Base-by-base conservation (phyloP, 2,113 vertebrate species). In the Herpetotheres cachinnans region DNA sequence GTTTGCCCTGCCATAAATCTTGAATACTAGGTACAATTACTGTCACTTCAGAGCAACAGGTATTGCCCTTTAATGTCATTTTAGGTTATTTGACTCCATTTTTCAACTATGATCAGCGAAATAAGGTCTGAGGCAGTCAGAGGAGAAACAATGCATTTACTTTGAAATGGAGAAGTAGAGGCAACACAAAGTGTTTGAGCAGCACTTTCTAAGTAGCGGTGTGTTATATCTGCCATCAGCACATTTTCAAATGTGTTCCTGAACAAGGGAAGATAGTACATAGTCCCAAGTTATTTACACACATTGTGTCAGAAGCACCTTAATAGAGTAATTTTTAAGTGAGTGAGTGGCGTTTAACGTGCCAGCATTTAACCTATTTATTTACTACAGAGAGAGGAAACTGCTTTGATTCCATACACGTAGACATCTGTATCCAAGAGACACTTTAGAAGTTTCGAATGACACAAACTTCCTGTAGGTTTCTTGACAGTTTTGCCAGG, bases 181-280 rank as follows among this genome's bases (percentile, higher is more conserved):
- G 83, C 16, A 50, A 50, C 55, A 47, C 34, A 79, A 98, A 97
- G 80, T 47, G 56, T 79, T 55, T 59, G 58, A 96, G 34, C 54
- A 96, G 90, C 89, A 79, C 79, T 70, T 97, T 93, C 59, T 52
- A 92, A 90, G 44, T 46, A 82, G 73, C 22, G 49, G 69, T 69
- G 83, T 85, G 49, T 92, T 92, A 94, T 63, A 90, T 82, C 49
- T 91, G 40, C 32, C 84, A 73, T 94, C 79, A 97, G 90, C 86
- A 95, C 34, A 93, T 97, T 97, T 82, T 66, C 70, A 89, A 62
- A 16, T 27, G 30, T 44, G n/a, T 29, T 86, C 54, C 54, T 84
- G 13, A 91, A 82, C 50, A 78, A 70, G 15, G 47, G 26, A 92
- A 63, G 19, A 47, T 8, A 61, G 34, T 25, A 71, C 13, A 26